phyloP scores from a whole-genome alignment of 2,888 invertebrate species.

The Acronicta alni region DNA sequence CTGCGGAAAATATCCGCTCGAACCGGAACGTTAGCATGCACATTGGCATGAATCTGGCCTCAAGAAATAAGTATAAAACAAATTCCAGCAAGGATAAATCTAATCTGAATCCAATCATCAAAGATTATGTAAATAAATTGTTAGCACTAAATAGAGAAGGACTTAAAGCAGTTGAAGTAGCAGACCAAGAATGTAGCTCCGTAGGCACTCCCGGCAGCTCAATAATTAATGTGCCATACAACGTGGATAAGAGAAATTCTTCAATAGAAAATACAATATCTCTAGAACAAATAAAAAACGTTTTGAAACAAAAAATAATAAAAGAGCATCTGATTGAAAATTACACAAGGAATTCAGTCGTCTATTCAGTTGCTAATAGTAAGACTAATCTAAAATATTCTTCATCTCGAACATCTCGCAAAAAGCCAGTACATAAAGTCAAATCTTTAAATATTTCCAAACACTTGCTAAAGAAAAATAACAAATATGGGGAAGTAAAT shows the following conservation, averaged over 20 bases:
- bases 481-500: conserved; percentile 36
- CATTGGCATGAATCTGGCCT: conserved; percentile 28
- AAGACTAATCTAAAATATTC: conserved; percentile 29
- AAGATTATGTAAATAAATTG: conserved; percentile 80
- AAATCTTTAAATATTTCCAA: conserved; percentile 83
- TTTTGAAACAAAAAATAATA: conserved; percentile 72
- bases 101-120: conserved; percentile 74
- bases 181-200: conserved; percentile 83
- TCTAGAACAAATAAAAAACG: conserved; percentile 76
- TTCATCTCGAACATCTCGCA: conserved; percentile 55
- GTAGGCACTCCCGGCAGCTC: conserved; percentile 85
- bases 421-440: conserved; percentile 77
- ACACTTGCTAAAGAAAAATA: conserved; percentile 61
- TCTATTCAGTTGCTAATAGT: conserved; percentile 8
- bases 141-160: conserved; percentile 78
- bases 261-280: conserved; percentile 71
- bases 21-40: conserved; percentile 41
- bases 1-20: conserved; percentile 43
- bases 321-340: conserved; percentile 55
- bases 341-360: conserved; percentile 27
- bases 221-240: conserved; percentile 77
- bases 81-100: conserved; percentile 35
- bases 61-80: conserved; percentile 49
- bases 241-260: conserved; percentile 63
- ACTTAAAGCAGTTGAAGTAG: conserved; percentile 78